Evolutionary conservation across 2,888 invertebrate genomes (phyloP).

Genomic region (Drosophila demipolita): DNA sequence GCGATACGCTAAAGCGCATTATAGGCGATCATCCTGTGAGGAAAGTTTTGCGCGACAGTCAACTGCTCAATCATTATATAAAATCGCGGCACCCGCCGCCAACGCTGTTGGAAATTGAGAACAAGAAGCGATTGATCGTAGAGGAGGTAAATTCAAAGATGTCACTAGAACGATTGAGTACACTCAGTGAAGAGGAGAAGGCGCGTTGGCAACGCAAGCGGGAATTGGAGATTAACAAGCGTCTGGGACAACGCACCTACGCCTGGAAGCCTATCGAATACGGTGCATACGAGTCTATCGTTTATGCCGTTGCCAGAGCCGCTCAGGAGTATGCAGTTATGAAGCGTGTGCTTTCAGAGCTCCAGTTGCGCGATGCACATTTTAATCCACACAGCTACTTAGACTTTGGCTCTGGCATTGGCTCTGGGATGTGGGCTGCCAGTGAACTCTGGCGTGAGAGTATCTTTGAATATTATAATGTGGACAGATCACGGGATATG

Average conservation of each 20-base stretch:
- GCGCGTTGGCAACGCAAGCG: conserved; percentile 85
- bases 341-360: conserved; percentile 90
- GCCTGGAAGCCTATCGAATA: conserved; percentile 91
- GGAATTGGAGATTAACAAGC: conserved; percentile 86
- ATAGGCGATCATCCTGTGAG: conserved; percentile 87
- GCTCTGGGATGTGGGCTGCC: conserved; percentile 94
- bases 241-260: conserved; percentile 88
- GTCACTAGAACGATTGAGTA: conserved; percentile 59
- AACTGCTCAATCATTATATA: conserved; percentile 87
- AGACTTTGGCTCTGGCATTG: conserved; percentile 97
- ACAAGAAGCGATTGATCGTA: conserved; percentile 73
- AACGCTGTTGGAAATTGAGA: conserved; percentile 85
- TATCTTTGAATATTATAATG: conserved; percentile 93
- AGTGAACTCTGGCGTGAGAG: conserved; percentile 89
- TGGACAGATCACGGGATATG: conserved; percentile 93
- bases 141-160: conserved; percentile 76
- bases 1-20: conserved; percentile 86
- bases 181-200: conserved; percentile 83
- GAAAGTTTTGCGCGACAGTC: conserved; percentile 86
- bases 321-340: conserved; percentile 92
- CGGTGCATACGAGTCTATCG: conserved; percentile 87
- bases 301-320: conserved; percentile 90
- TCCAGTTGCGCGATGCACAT: conserved; percentile 87
- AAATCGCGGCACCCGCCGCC: conserved; percentile 88
- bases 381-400: conserved; percentile 92